Evolutionary conservation across 2,113 vertebrate species (phyloP).

Genomic region (Cranoglanis bouderius): DNA sequence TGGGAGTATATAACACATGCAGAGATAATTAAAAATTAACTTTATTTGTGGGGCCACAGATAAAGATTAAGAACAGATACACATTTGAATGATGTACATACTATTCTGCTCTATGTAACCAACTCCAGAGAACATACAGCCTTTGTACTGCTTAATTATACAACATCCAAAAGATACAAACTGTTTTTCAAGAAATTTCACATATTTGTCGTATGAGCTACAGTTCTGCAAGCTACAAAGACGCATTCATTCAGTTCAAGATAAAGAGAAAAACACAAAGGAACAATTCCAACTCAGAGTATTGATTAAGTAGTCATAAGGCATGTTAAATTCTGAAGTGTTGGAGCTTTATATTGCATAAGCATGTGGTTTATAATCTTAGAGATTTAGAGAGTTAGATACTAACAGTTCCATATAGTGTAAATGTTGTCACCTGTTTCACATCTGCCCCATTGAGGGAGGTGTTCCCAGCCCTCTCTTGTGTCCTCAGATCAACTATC

Average conservation of each 20-base stretch:
- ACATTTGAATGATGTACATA: neutral
- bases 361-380: neutral
- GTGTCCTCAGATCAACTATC: neutral
- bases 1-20: slow-evolving; percentile 35
- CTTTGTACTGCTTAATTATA: neutral
- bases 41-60: neutral
- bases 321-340: neutral
- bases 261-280: neutral
- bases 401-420: neutral
- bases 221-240: neutral
- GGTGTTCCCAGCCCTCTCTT: neutral
- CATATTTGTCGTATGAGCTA: neutral
- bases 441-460: neutral
- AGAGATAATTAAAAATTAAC: slow-evolving; percentile 73
- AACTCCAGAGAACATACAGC: neutral
- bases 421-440: neutral
- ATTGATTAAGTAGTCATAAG: neutral
- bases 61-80: neutral
- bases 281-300: neutral
- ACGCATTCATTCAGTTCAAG: neutral
- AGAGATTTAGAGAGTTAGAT: neutral
- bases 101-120: neutral
- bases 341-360: neutral
- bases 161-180: neutral
- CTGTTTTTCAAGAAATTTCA: neutral